A percentile compares a stretch with the other conserved stretches of the same genome.
Evolutionary conservation across 2,888 invertebrate species (phyloP).

Genomic region (Athalia circularis): DNA sequence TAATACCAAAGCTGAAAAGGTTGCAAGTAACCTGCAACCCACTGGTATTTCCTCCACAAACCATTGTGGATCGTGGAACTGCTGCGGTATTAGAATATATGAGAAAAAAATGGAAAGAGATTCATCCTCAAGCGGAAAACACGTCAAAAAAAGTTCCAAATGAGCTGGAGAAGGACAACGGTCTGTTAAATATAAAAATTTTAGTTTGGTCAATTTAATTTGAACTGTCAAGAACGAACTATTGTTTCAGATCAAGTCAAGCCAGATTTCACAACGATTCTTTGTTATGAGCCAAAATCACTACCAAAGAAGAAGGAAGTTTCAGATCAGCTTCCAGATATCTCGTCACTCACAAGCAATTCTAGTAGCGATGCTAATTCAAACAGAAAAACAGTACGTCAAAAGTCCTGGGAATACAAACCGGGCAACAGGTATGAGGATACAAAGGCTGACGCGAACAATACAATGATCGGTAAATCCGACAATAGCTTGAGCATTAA

Average conservation of each 20-base stretch:
- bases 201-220: too few species aligned
- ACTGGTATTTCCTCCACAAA: conserved; percentile 77
- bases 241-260: conserved; percentile 50
- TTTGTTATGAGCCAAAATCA: conserved; percentile 58
- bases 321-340: conserved; percentile 39
- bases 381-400: conserved; percentile 49
- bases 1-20: conserved; percentile 78
- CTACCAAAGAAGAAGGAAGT: conserved; percentile 47
- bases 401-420: conserved; percentile 61
- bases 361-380: conserved; percentile 7
- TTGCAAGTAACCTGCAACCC: conserved; percentile 80
- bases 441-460: not conserved
- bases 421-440: conserved; percentile 66
- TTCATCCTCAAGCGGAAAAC: conserved; percentile 66
- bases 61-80: conserved; percentile 77
- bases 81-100: conserved; percentile 72
- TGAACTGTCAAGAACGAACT: not conserved
- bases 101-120: conserved; percentile 69
- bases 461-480: not conserved
- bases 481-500: conserved; percentile 19
- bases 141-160: conserved; percentile 74
- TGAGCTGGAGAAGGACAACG: conserved; percentile 68
- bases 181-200: conserved; percentile 54
- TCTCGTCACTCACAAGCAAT: conserved; percentile 20
- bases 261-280: conserved; percentile 58